These are phyloP conservation scores for Labroides dimidiatus DNA, from an alignment of 2,797 vertebrate genomes.

Conservation along the genomic window DNA sequence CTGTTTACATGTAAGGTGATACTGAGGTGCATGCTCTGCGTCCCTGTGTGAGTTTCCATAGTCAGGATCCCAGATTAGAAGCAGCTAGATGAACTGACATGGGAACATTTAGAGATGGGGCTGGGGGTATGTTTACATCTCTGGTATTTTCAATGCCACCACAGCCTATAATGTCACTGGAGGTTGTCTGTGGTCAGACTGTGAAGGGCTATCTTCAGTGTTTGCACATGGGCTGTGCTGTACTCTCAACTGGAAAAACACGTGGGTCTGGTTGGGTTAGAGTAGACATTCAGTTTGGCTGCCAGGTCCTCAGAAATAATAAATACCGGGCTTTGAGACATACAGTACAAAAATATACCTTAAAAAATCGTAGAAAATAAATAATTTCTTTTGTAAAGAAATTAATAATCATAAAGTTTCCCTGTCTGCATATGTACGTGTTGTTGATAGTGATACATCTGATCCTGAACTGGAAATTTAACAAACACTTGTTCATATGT, in stretches of 20 bases:
- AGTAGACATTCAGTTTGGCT: slow-evolving; percentile 11
- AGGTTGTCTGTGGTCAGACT: slow-evolving; percentile 52
- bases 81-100: slow-evolving; percentile 72
- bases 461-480: no score
- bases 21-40: slow-evolving; percentile 56
- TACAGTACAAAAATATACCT: slow-evolving; percentile 18
- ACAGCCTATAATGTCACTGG: slow-evolving; percentile 59
- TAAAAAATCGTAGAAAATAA: neutral
- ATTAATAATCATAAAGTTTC: neutral
- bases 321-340: slow-evolving; percentile 25
- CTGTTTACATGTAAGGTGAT: slow-evolving; percentile 82
- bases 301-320: slow-evolving; percentile 33
- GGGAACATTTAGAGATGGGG: slow-evolving; percentile 64
- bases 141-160: slow-evolving; percentile 61
- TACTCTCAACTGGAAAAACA: slow-evolving; percentile 52
- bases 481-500: no score
- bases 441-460: no score
- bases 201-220: slow-evolving; percentile 60
- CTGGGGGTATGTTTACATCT: slow-evolving; percentile 71
- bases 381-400: no score
- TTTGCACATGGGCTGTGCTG: slow-evolving; percentile 38
- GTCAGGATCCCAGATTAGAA: slow-evolving; percentile 78
- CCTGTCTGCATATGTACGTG: no score
- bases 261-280: slow-evolving; percentile 31
- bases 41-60: slow-evolving; percentile 73